Percentiles rank a stretch among this genome's conserved stretches.
These are phyloP conservation scores for Kryptopterus vitreolus DNA, from an alignment of 2,797 vertebrate genomes.

Conservation along the genomic window DNA sequence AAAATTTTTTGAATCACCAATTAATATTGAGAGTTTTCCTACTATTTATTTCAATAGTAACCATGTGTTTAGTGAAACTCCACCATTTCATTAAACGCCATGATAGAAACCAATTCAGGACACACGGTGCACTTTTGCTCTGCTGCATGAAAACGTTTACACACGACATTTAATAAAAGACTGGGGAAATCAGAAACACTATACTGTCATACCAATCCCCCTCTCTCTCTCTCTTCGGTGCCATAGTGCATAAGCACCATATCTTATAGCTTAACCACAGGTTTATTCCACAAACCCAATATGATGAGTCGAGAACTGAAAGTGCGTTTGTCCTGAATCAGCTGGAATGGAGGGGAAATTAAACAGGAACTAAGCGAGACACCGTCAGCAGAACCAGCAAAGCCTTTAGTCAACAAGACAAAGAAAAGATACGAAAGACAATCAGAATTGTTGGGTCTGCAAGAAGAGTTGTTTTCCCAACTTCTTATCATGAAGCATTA, in stretches of 20 bases:
- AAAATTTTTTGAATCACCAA: too few species aligned
- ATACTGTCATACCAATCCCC: background rate
- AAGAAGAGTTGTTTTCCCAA: background rate
- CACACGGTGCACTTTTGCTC: background rate
- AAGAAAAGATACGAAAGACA: conserved; percentile 17
- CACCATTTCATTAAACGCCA: too few species aligned
- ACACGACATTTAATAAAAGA: background rate
- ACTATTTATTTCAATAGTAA: background rate
- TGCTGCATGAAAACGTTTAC: background rate
- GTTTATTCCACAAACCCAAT: background rate
- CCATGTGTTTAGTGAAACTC: background rate
- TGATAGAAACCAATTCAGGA: background rate
- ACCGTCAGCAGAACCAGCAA: conserved; percentile 23
- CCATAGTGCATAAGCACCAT: background rate
- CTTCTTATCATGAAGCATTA: conserved; percentile 1
- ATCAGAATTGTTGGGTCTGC: background rate
- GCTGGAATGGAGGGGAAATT: conserved; percentile 27
- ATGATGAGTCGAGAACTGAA: background rate
- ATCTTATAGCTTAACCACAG: background rate
- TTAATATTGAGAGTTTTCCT: background rate
- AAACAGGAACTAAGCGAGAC: conserved; percentile 33
- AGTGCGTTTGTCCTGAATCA: conserved; percentile 29
- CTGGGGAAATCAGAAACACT: background rate
- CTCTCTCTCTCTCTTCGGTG: background rate
- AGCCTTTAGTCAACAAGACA: conserved; percentile 16